Evolutionary conservation across 2,888 invertebrate species (phyloP), one percentile per base, ranked within the genome.

Genomic region (Sarcophaga carnaria): DNA sequence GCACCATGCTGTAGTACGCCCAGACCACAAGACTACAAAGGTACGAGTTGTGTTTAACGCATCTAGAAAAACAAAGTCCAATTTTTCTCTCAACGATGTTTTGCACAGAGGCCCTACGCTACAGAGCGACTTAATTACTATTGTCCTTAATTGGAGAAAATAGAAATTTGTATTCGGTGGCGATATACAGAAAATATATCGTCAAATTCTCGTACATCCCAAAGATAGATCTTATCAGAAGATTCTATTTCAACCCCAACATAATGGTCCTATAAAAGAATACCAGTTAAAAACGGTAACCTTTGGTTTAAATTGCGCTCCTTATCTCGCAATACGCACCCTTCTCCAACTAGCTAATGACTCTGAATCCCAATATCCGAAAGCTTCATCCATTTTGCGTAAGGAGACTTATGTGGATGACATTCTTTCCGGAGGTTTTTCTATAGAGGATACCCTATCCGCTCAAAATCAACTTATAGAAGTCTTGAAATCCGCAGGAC

Each of bases 141-240:
- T 88, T 0, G 47, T 87, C 0, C 25, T 88, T 2, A 67, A 70
- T 17, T 88, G 76, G 78, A 63, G 86, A 10, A 37, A 85, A 0
- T 87, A 76, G 17, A n/a, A 45, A 17, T 88, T 75, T 45, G 87
- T 86, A 0, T 86, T 88, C 54, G 87, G 84, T 59, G 88, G 85
- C 6, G 88, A 89, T 47, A 84, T 88, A 11, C 14, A 49, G 4
- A 49, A 49, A 14, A 49, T 66, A 37, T 66, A 66, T 66, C 27
- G 66, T 12, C 88, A 88, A 64, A 86, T 89, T 11, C 63, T 60
- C 25, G 60, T 87, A 2, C 64, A 85, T 1, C 67, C 70, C 2
- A 20, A 60, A 6, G 82, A 89, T 27, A 60, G 67, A 17, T 45
- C 77, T 10, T 88, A 79, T 60, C 88, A 88, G n/a, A 54, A 88